Conservation (phyloP, 2,888 invertebrate species). For the Xestia ashworthii region DNA sequence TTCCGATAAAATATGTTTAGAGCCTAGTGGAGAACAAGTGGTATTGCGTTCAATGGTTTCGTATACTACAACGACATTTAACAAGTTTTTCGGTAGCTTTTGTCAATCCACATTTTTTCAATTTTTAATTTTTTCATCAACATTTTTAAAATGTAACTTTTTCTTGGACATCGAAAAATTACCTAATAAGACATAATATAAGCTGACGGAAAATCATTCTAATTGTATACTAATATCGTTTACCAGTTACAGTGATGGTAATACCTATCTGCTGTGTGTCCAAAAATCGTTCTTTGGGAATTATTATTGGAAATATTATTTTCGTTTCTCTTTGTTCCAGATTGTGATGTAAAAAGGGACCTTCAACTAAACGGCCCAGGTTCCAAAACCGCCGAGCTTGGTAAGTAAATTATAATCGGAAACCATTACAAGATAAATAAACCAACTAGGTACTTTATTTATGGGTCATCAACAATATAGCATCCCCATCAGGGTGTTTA, state of each 20-base stretch:
- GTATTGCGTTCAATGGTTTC: neutral
- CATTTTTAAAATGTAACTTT: neutral
- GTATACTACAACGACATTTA: neutral
- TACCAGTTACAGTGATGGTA: neutral
- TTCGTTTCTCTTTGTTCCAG: slow-evolving; percentile 82
- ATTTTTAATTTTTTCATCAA: neutral
- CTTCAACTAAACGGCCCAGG: slow-evolving; percentile 94
- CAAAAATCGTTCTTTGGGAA: neutral
- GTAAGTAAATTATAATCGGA: slow-evolving; percentile 81
- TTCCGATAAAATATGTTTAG: neutral
- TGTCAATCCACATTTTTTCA: neutral
- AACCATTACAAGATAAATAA: neutral
- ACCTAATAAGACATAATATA: too few relatives aligned
- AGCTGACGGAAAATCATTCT: neutral
- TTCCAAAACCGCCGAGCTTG: slow-evolving; percentile 93
- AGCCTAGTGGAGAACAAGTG: neutral
- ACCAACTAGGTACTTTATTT: neutral
- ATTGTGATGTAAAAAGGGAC: slow-evolving; percentile 97
- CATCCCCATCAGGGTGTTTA: neutral
- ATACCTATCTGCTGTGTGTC: neutral
- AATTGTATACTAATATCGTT: neutral
- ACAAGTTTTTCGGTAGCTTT: neutral
- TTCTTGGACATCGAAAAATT: neutral
- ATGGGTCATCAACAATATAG: neutral
- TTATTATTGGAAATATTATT: neutral